phyloP scores from a whole-genome alignment of 2,113 vertebrate genomes.

The Garra rufa region DNA sequence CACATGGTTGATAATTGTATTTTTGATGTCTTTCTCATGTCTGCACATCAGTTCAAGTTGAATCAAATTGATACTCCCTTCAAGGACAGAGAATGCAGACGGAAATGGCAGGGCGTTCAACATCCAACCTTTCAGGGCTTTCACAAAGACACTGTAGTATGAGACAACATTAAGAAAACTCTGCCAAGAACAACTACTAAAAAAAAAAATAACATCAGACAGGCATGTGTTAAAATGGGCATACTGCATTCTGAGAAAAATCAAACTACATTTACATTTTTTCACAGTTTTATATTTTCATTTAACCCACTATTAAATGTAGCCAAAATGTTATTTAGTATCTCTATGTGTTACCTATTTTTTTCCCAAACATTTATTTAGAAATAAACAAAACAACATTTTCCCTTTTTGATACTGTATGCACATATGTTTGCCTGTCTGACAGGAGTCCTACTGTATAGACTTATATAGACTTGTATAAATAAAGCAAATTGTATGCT shows the following conservation, averaged over 20 bases:
- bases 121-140: conserved; percentile 51
- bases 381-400: background rate
- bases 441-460: background rate
- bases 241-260: background rate
- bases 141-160: conserved; percentile 14
- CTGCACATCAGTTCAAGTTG: conserved; percentile 47
- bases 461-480: background rate
- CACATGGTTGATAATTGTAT: background rate
- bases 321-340: background rate
- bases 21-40: background rate
- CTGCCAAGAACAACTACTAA: background rate
- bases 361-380: background rate
- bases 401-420: background rate
- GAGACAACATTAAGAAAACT: background rate
- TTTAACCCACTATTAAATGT: background rate
- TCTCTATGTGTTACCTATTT: background rate
- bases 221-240: background rate
- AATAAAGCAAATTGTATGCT: background rate
- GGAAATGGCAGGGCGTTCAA: conserved; percentile 54
- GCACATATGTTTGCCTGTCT: background rate
- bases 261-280: background rate
- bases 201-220: background rate
- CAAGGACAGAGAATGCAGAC: conserved; percentile 51
- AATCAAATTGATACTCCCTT: conserved; percentile 21
- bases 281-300: background rate